Evolutionary conservation across 2,888 invertebrate genomes (phyloP).

Genomic region (Homarus gammarus): DNA sequence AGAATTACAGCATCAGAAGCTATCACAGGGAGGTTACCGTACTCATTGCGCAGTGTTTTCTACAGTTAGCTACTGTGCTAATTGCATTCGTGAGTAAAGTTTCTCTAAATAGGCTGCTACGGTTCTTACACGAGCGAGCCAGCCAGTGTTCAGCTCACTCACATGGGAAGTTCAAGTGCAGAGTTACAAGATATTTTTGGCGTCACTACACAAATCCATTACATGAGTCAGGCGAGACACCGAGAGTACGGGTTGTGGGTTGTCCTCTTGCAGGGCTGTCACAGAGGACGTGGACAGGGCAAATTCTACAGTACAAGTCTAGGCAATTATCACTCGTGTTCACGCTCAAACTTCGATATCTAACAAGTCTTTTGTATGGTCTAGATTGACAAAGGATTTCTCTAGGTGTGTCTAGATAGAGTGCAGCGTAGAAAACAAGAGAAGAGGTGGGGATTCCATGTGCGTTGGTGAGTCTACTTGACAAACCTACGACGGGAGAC

Average conservation of each 20-base stretch:
- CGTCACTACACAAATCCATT: conserved; percentile 4
- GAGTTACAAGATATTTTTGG: neutral
- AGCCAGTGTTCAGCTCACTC: neutral
- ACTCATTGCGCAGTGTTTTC: conserved; percentile 1
- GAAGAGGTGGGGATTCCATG: neutral
- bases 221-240: conserved; percentile 6
- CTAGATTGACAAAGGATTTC: neutral
- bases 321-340: too few species aligned
- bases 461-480: neutral
- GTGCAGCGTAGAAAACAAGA: neutral
- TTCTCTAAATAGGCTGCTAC: neutral
- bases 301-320: neutral
- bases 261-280: neutral
- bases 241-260: neutral
- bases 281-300: neutral
- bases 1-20: neutral
- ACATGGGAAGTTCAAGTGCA: neutral
- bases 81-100: neutral
- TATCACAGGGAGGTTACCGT: conserved; percentile 9
- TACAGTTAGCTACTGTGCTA: neutral
- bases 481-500: too few species aligned
- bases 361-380: neutral
- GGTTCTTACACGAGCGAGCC: neutral
- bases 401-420: neutral
- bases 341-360: neutral